These are phyloP conservation scores for Macrobrachium rosenbergii DNA, from an alignment of 1,140 invertebrate species.

Conservation along the genomic window DNA sequence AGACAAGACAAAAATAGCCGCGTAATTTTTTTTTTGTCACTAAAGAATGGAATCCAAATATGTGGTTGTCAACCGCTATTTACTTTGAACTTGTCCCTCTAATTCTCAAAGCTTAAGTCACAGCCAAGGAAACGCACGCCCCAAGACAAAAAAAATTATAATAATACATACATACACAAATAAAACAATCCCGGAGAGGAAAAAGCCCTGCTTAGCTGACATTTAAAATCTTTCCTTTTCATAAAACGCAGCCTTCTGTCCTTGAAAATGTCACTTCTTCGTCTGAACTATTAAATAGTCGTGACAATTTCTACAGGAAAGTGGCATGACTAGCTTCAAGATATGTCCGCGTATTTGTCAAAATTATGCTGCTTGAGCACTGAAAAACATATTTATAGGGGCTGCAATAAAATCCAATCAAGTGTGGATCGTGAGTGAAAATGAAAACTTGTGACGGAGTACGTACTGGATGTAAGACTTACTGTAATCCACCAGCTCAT, in stretches of 20 bases:
- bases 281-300: too few species aligned
- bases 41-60: too few species aligned
- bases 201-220: slow-evolving; percentile 48
- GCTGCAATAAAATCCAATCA: background rate
- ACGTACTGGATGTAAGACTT: too few species aligned
- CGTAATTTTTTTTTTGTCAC: too few species aligned
- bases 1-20: too few species aligned
- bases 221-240: slow-evolving; percentile 50
- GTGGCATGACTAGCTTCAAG: slow-evolving; percentile 53
- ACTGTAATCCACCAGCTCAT: too few species aligned
- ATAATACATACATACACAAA: background rate
- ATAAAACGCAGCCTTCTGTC: background rate
- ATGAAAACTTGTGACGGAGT: too few species aligned
- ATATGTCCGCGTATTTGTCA: slow-evolving; percentile 37
- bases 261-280: too few species aligned
- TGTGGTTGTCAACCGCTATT: too few species aligned
- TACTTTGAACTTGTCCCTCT: too few species aligned
- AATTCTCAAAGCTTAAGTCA: slow-evolving; percentile 42
- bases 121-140: slow-evolving; percentile 50
- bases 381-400: background rate
- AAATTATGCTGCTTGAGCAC: background rate
- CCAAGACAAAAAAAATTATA: slow-evolving; percentile 20
- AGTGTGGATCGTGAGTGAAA: too few species aligned
- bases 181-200: background rate
- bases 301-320: background rate